Evolutionary conservation across 2,888 invertebrate species (phyloP), one percentile per base, ranked within the genome.

Genomic region (Lepidonotus clava): DNA sequence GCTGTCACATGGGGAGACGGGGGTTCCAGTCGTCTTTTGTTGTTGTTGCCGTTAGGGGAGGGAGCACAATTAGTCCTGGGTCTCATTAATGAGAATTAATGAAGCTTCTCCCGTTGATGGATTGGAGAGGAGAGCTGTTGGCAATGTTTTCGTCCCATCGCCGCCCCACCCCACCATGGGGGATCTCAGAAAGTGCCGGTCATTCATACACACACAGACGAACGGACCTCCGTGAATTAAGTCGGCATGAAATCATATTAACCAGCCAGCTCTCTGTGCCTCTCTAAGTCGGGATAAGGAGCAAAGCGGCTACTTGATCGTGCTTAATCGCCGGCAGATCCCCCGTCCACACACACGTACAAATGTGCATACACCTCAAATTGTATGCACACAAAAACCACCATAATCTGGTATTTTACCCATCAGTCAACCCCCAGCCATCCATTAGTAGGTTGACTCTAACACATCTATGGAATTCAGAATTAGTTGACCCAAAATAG

Each of bases 1-100:
- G 4, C 38, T 34, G 71, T 71, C 36, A 71, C 71, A 71, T 38
- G 21, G 71, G 21, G 6, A 18, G 38, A 38, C 71, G 21, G 11
- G 71, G 34, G 11, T 32, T 38, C 18, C 21, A n/a, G 71, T 18
- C 71, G 11, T 34, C 71, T 71, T 71, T 71, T 71, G 71, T 71
- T 71, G 71, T 36, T 36, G 71, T 71, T 71, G 34, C 38, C 18
- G 61, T 4, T 24, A 11, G 71, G 71, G 40, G 76, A 76, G 38
- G 38, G 80, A 21, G 21, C 46, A 80, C 80, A 80, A 80, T 80
- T 80, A 80, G 80, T 51, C 46, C 41, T 32, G 34, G 80, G 46
- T 4, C 80, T 80, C 80, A 41, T 80, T 80, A 80, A 51, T 80
- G 80, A 51, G 80, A 80, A 80, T 80, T 18, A 80, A 80, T 80